Evolutionary conservation across 1,140 invertebrate species (phyloP).

Genomic region (Ptiloglossa arizonensis): DNA sequence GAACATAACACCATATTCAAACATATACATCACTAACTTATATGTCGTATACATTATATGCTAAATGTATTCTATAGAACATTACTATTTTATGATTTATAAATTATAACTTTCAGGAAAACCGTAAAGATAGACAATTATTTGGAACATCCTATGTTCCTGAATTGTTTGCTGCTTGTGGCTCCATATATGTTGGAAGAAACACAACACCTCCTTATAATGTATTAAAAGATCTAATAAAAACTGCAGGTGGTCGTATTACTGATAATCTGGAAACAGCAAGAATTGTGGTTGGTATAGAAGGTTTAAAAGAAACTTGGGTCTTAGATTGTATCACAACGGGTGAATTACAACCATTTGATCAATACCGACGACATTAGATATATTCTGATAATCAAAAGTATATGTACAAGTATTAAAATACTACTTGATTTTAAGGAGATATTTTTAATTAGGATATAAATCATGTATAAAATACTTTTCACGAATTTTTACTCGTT

Average conservation of each 20-base stretch:
- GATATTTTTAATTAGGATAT: background rate
- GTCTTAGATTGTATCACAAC: conserved; percentile 79
- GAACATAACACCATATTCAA: background rate
- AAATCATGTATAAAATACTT: background rate
- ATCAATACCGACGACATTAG: conserved; percentile 58
- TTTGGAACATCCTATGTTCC: conserved; percentile 76
- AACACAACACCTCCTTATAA: conserved; percentile 67
- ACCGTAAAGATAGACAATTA: conserved; percentile 75
- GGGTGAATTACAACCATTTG: conserved; percentile 70
- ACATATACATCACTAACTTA: no score
- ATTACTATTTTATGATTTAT: background rate
- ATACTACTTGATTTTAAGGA: background rate
- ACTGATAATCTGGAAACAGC: conserved; percentile 69
- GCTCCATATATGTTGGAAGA: conserved; percentile 73
- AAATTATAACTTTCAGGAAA: conserved; percentile 69
- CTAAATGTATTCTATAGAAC: background rate
- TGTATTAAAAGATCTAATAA: conserved; percentile 76
- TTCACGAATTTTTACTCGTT: background rate
- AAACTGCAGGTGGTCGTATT: conserved; percentile 75
- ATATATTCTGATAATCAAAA: background rate
- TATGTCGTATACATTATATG: background rate
- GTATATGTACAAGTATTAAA: background rate
- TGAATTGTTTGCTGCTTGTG: conserved; percentile 76
- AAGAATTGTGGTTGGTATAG: conserved; percentile 71
- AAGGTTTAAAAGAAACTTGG: conserved; percentile 75